Conservation (phyloP, 1,140 invertebrate species). For the Pseudoatta argentina region DNA sequence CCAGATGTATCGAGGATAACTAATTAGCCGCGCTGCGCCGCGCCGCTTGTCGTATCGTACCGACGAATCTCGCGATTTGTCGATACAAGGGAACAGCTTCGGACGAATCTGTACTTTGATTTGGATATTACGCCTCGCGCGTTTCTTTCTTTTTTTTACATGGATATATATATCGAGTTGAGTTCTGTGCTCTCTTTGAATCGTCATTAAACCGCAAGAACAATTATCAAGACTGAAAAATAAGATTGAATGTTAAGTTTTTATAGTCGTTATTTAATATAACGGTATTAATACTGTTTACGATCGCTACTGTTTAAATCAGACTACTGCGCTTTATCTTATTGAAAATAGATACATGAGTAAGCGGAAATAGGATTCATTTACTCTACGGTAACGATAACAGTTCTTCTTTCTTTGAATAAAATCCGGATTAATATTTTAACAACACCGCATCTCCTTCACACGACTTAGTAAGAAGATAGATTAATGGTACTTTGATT, state of each 20-base stretch:
- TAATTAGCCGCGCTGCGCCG: conserved; percentile 54
- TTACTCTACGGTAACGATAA: neutral
- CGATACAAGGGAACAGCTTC: conserved; percentile 19
- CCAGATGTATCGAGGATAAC: conserved; percentile 62
- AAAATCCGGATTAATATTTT: conserved; percentile 10
- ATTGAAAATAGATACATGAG: neutral
- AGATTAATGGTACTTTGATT: neutral
- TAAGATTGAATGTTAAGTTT: neutral
- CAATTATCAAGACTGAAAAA: neutral
- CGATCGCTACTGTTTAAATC: neutral
- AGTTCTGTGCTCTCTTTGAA: neutral
- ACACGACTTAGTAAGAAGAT: neutral
- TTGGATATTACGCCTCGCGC: neutral
- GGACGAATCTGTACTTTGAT: conserved; percentile 6
- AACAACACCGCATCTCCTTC: neutral
- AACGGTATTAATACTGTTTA: neutral
- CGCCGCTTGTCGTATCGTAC: conserved; percentile 49
- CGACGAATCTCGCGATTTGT: conserved; percentile 57
- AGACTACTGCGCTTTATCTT: neutral
- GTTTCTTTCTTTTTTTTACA: neutral
- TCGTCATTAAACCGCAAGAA: neutral
- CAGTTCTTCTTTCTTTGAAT: neutral
- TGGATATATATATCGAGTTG: neutral
- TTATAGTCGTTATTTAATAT: neutral
- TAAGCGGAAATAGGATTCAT: neutral